Evolutionary conservation across 1,140 invertebrate species (phyloP).

Genomic region (Ganaspis sp.): DNA sequence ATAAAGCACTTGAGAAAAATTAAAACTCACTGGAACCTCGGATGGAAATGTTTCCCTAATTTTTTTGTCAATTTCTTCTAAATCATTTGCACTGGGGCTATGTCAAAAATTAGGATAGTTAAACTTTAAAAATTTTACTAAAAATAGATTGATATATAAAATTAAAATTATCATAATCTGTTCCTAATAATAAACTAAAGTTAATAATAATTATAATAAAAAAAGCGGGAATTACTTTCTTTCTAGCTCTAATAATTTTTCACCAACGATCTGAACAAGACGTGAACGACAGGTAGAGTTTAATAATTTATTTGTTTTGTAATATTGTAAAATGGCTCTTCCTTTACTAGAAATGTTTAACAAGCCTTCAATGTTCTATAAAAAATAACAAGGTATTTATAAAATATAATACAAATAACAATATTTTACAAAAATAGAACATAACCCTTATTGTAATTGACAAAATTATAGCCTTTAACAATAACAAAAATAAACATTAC

Average conservation of each 20-base stretch:
- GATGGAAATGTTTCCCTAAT: not conserved
- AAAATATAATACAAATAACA: not conserved
- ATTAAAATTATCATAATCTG: not conserved
- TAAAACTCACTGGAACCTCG: not conserved
- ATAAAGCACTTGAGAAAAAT: not conserved
- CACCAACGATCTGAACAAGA: not conserved
- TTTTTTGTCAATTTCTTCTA: not conserved
- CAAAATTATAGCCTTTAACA: no score
- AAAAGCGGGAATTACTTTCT: not conserved
- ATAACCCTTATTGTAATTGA: no score
- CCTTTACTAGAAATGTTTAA: not conserved
- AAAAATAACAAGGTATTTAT: not conserved
- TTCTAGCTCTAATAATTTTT: not conserved
- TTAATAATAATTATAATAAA: not conserved
- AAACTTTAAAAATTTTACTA: no score
- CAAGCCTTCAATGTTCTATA: not conserved
- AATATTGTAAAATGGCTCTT: not conserved
- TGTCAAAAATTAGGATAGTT: not conserved
- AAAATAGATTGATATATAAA: not conserved
- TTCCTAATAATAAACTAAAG: no score
- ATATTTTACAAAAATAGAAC: no score
- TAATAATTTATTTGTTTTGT: not conserved
- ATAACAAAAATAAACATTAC: no score
- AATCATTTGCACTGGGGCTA: not conserved
- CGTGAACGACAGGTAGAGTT: not conserved